phyloP scores from a whole-genome alignment of 2,113 vertebrate genomes.

The Chamaea fasciata region DNA sequence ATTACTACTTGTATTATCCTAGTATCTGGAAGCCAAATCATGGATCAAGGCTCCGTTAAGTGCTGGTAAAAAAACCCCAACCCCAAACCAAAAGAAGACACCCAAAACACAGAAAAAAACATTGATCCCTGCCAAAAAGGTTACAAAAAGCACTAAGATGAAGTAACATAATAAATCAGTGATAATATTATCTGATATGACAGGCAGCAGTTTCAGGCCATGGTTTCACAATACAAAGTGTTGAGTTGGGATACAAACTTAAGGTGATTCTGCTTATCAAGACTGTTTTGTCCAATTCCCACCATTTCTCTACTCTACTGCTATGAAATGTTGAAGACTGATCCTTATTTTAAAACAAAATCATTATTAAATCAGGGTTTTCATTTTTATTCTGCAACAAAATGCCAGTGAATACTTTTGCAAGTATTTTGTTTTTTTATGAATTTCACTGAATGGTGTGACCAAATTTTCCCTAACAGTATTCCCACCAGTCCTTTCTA shows the following conservation, averaged over 20 bases:
- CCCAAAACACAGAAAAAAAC: background rate
- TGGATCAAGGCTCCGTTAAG: background rate
- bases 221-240: background rate
- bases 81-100: background rate
- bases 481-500: background rate
- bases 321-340: background rate
- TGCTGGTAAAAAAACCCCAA: background rate
- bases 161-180: background rate
- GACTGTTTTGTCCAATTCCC: background rate
- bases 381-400: background rate
- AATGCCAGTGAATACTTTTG: background rate
- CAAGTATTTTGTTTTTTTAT: background rate
- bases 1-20: conserved; percentile 18
- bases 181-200: background rate
- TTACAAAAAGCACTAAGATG: background rate
- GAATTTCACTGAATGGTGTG: background rate
- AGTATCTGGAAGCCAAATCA: background rate
- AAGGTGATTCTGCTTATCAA: background rate
- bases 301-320: background rate
- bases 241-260: background rate
- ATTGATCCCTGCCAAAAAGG: background rate
- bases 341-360: background rate
- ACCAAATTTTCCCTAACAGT: background rate
- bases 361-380: background rate
- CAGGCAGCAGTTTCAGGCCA: background rate